Evolutionary conservation across 2,113 vertebrate genomes (phyloP).

Genomic region (Corythaixoides concolor): DNA sequence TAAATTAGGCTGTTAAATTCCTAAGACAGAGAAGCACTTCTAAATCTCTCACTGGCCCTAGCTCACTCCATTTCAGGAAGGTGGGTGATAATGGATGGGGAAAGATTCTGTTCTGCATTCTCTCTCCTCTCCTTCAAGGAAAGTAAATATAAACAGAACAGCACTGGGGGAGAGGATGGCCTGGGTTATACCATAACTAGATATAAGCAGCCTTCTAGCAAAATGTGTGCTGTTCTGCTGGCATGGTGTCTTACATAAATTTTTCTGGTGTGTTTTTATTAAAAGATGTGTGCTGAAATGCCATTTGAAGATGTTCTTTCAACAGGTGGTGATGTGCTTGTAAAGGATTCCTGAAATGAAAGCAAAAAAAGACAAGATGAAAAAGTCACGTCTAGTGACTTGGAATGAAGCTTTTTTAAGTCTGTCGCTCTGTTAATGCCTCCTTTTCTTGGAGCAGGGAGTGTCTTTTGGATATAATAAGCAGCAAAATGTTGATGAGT

Average conservation of each 20-base stretch:
- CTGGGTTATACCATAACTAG: background rate
- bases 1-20: background rate
- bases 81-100: background rate
- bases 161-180: background rate
- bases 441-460: background rate
- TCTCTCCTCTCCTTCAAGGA: background rate
- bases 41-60: background rate
- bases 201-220: conserved; percentile 10
- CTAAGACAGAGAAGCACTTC: background rate
- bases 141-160: background rate
- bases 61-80: background rate
- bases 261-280: background rate
- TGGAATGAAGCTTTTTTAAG: background rate
- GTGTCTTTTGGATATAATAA: background rate
- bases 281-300: background rate
- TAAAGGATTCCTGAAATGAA: background rate
- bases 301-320: background rate
- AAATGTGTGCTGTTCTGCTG: conserved; percentile 1
- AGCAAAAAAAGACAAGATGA: background rate
- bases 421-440: background rate
- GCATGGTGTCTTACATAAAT: background rate
- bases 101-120: background rate
- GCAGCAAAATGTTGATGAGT: background rate
- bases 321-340: background rate
- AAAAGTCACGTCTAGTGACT: background rate